phyloP scores from a whole-genome alignment of 2,797 vertebrate genomes.

The Gymnopithys bicolor region DNA sequence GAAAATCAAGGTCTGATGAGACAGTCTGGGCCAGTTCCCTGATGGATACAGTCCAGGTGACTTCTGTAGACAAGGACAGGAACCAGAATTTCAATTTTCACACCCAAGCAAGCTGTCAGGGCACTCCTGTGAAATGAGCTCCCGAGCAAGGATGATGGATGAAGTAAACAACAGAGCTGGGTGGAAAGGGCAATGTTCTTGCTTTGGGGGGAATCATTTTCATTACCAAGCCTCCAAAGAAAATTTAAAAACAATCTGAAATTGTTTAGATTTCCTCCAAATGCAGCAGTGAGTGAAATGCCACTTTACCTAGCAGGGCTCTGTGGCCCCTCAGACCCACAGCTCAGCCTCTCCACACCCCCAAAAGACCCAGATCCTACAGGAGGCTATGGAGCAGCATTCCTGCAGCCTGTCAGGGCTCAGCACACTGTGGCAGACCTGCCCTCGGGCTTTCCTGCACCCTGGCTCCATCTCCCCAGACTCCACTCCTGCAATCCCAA shows the following conservation, averaged over 20 bases:
- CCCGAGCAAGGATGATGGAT: conserved; percentile 25
- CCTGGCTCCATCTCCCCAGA: neutral
- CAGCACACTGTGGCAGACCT: neutral
- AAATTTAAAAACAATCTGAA: neutral
- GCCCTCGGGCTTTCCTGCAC: neutral
- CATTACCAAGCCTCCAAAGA: neutral
- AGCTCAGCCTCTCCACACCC: neutral
- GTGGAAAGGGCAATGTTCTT: neutral
- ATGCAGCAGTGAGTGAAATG: neutral
- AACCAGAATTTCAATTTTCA: conserved; percentile 22
- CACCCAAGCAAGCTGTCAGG: neutral
- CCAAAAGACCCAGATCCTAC: neutral
- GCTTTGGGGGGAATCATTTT: neutral
- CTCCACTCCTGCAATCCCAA: neutral
- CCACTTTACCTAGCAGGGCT: neutral
- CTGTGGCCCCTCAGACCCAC: fast-evolving
- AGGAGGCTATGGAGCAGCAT: fast-evolving
- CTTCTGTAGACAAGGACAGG: neutral
- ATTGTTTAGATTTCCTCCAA: neutral
- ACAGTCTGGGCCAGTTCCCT: neutral
- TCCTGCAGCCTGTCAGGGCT: fast-evolving
- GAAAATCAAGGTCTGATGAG: neutral
- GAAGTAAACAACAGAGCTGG: conserved; percentile 22
- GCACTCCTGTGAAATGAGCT: neutral
- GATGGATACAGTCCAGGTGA: neutral